Percentiles rank a stretch among this genome's conserved stretches.
Evolutionary conservation across 2,113 vertebrate species (phyloP).

Genomic region (Phrynosoma platyrhinos): DNA sequence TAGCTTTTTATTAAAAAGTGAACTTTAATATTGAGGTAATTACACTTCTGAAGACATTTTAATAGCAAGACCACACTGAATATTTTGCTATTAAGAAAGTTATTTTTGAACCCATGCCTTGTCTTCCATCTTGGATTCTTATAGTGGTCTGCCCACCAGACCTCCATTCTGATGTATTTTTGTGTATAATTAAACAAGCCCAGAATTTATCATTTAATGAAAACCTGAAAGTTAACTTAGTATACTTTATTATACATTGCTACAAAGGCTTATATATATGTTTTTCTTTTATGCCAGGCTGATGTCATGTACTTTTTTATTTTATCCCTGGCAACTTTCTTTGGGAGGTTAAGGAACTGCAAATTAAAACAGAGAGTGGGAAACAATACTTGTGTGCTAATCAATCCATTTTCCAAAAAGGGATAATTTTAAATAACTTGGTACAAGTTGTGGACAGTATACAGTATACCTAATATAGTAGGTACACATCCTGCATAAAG

Average conservation of each 20-base stretch:
- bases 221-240: constrained; percentile 46
- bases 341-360: neutral
- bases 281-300: neutral
- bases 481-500: neutral
- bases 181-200: constrained; percentile 56
- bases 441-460: neutral
- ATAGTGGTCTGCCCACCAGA: constrained; percentile 52
- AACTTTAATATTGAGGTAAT: constrained; percentile 61
- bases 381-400: neutral
- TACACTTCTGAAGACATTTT: constrained; percentile 61
- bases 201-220: neutral
- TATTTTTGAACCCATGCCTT: constrained; percentile 36
- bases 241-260: constrained; percentile 1
- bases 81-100: neutral
- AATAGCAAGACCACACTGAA: constrained; percentile 46
- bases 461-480: neutral
- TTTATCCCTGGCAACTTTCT: neutral
- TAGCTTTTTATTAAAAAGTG: constrained; percentile 54
- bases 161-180: constrained; percentile 45
- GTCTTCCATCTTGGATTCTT: constrained; percentile 46
- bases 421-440: neutral
- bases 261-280: neutral
- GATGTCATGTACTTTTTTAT: neutral
- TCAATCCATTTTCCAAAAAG: neutral
- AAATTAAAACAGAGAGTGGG: neutral